Percentiles rank a stretch among this genome's conserved stretches.
These are phyloP conservation scores for Osmerus mordax DNA, from an alignment of 2,113 vertebrate species.

Conservation along the genomic window DNA sequence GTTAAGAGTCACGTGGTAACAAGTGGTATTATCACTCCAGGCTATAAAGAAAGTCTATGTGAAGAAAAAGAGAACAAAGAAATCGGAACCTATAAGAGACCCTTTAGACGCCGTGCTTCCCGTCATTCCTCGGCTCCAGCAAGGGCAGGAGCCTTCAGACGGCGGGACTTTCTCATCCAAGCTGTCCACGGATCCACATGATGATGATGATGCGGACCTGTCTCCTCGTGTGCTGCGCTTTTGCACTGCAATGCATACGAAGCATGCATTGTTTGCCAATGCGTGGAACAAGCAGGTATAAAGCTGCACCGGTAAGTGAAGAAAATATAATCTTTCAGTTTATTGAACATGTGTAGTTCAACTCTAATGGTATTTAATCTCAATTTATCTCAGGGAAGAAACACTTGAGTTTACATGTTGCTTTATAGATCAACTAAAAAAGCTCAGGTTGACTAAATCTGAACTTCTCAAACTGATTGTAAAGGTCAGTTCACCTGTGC, in stretches of 20 bases:
- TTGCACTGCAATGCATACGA: conserved; percentile 51
- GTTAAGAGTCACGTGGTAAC: conserved; percentile 68
- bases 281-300: conserved; percentile 57
- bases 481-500: background rate
- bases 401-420: no score
- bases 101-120: conserved; percentile 23
- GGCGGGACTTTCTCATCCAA: conserved; percentile 25
- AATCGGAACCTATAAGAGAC: conserved; percentile 71
- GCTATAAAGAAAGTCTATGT: conserved; percentile 54
- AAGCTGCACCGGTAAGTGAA: conserved; percentile 75
- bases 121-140: conserved; percentile 45
- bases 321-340: background rate
- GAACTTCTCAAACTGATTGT: no score
- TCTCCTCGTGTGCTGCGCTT: conserved; percentile 46
- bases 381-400: no score
- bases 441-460: no score
- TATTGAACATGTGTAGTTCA: background rate
- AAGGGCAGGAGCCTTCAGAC: conserved; percentile 6
- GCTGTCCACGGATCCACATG: conserved; percentile 7
- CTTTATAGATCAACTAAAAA: no score
- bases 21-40: conserved; percentile 67
- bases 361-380: no score
- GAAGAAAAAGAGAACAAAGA: conserved; percentile 70
- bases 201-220: conserved; percentile 56
- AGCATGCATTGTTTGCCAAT: conserved; percentile 45